Percentiles rank a stretch among this genome's conserved stretches.
phyloP scores from a whole-genome alignment of 2,888 invertebrate genomes.

The Clunio marinus region DNA sequence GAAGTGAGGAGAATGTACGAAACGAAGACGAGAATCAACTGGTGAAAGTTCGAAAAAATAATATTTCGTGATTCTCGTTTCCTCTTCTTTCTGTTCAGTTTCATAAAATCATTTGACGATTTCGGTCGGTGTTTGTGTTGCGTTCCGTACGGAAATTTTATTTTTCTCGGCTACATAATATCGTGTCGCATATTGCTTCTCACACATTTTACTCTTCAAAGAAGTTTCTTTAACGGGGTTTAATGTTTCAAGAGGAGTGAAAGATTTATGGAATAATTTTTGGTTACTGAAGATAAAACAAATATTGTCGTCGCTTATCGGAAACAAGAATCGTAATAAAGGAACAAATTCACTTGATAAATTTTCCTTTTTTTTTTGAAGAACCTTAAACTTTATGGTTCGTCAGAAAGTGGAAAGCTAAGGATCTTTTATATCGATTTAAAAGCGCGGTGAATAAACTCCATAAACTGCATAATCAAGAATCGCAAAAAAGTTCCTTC shows the following conservation, averaged over 20 bases:
- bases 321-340: not conserved
- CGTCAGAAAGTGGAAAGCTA: not conserved
- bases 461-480: too few species aligned
- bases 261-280: constrained; percentile 17
- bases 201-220: not conserved
- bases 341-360: constrained; percentile 2
- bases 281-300: not conserved
- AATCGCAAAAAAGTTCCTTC: not conserved
- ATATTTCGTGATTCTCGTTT: constrained; percentile 4
- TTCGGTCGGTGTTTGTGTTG: constrained; percentile 25
- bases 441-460: too few species aligned
- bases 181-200: not conserved
- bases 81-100: constrained; percentile 13
- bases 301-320: not conserved
- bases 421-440: too few species aligned
- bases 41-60: constrained; percentile 29
- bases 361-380: too few species aligned
- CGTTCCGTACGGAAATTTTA: not conserved
- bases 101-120: constrained; percentile 25
- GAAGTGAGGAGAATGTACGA: too few species aligned
- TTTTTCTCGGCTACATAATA: not conserved
- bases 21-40: constrained; percentile 35
- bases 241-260: constrained; percentile 20
- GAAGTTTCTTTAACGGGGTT: constrained; percentile 3
- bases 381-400: not conserved